Percentiles rank a stretch among this genome's conserved stretches.
Conservation (phyloP, 2,888 invertebrate genomes). For the Acrobasis suavella region DNA sequence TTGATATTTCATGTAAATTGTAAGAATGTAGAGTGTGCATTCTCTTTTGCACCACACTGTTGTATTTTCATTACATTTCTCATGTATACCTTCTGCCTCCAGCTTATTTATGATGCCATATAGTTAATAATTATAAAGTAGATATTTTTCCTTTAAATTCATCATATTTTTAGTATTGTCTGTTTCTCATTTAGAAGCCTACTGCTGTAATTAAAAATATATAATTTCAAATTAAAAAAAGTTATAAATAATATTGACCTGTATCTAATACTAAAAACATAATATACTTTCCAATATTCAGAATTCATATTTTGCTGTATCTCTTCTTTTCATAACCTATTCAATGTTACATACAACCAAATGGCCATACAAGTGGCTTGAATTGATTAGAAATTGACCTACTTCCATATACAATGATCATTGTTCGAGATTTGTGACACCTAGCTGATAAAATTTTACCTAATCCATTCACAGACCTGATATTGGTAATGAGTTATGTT, state of each 20-base stretch:
- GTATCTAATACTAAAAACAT: no score
- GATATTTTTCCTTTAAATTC: no score
- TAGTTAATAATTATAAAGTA: no score
- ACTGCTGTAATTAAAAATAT: no score
- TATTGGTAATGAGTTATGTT: not conserved
- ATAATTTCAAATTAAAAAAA: no score
- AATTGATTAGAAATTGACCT: conserved; percentile 66
- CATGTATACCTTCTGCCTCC: not conserved
- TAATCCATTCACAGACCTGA: not conserved
- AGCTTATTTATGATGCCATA: not conserved
- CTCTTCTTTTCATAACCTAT: not conserved
- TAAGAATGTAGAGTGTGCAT: not conserved
- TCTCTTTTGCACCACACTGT: not conserved
- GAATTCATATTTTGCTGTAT: not conserved
- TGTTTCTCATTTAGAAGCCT: no score
- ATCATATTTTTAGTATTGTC: no score
- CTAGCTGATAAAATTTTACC: conserved; percentile 7
- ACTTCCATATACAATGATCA: conserved; percentile 50
- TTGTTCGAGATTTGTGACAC: conserved; percentile 44
- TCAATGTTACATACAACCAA: not conserved
- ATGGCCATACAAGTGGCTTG: conserved; percentile 27
- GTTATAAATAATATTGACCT: not conserved
- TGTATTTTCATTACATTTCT: not conserved
- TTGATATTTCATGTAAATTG: not conserved
- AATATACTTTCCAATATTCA: not conserved